Conservation (phyloP, 2,113 vertebrate genomes). For the Ammodytes marinus region DNA sequence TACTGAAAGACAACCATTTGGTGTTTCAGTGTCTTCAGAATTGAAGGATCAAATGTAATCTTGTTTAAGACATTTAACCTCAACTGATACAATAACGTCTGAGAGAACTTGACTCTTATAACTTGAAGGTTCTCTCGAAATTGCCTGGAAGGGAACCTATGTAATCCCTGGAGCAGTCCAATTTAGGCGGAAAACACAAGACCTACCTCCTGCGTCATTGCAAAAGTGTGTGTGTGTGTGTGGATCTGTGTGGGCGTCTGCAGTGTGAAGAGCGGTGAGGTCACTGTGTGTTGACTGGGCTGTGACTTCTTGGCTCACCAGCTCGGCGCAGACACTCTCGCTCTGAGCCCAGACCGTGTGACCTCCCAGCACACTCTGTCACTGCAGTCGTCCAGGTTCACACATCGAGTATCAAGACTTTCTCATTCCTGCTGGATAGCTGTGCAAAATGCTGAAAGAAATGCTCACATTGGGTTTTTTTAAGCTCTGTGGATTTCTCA, state of each 20-base stretch:
- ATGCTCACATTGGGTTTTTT: background rate
- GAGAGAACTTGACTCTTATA: background rate
- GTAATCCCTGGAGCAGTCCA: background rate
- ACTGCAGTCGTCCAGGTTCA: constrained; percentile 28
- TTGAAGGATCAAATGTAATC: background rate
- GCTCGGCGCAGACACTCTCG: constrained; percentile 9
- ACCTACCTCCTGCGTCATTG: background rate
- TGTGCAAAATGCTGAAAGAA: background rate
- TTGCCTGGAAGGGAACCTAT: background rate
- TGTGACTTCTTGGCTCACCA: constrained; percentile 47
- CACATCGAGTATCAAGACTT: constrained; percentile 16
- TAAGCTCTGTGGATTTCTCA: background rate
- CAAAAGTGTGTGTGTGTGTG: constrained; percentile 9
- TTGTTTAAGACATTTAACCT: background rate
- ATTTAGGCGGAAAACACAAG: background rate
- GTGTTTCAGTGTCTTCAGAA: background rate
- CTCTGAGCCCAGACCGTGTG: background rate
- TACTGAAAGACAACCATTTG: background rate
- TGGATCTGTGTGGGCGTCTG: constrained; percentile 35
- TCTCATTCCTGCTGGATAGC: background rate
- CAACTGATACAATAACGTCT: background rate
- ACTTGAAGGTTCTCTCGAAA: background rate
- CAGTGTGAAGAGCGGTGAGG: constrained; percentile 44
- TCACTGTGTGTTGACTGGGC: constrained; percentile 48
- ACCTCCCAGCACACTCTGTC: constrained; percentile 29